Evolutionary conservation across 2,797 vertebrate species (phyloP).

Genomic region (Sciurus carolinensis): DNA sequence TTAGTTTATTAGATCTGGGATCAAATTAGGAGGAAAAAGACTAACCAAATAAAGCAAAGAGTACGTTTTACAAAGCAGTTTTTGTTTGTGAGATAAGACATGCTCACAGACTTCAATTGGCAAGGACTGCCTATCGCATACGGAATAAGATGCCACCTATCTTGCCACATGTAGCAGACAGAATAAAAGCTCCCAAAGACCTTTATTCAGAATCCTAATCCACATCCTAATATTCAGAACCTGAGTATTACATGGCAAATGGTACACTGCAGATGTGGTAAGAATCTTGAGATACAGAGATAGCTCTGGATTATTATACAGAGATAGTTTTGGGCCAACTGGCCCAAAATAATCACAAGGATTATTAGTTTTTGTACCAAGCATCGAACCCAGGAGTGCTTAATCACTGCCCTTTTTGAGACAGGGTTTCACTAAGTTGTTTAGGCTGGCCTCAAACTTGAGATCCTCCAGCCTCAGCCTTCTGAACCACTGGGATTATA

Average conservation of each 20-base stretch:
- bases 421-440: no score
- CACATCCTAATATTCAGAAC: no score
- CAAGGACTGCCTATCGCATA: neutral
- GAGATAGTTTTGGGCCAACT: no score
- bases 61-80: neutral
- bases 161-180: fast-evolving
- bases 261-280: neutral
- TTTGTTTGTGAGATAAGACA: neutral
- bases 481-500: no score
- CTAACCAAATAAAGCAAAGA: neutral
- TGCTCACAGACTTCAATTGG: neutral
- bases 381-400: no score
- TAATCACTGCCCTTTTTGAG: no score
- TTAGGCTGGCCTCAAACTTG: no score
- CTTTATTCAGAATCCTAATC: no score
- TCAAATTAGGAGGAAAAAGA: neutral
- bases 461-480: no score
- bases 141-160: neutral
- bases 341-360: no score
- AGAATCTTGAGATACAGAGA: neutral
- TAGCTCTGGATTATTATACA: neutral
- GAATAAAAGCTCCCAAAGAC: neutral
- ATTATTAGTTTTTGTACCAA: no score
- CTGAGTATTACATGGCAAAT: neutral
- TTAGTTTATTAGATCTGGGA: neutral